Evolutionary conservation across 2,888 invertebrate species (phyloP).

Genomic region (Drosophila neutralis): DNA sequence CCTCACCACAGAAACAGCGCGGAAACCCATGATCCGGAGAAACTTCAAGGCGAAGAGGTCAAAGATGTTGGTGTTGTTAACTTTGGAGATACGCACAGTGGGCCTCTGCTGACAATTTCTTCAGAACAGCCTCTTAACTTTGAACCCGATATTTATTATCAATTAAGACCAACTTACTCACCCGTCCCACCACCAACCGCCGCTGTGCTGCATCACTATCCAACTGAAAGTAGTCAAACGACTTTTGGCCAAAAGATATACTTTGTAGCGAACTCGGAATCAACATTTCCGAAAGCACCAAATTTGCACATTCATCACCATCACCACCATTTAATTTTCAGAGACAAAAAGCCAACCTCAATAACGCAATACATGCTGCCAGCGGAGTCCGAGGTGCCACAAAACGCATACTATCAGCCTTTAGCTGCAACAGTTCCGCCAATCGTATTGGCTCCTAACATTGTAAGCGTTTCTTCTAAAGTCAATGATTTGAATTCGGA

Average conservation of each 20-base stretch:
- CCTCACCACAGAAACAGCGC: neutral
- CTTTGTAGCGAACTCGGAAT: neutral
- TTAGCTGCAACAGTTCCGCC: neutral
- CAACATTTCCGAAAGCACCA: neutral
- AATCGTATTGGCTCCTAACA: neutral
- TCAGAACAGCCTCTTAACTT: neutral
- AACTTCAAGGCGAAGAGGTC: neutral
- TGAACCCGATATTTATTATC: neutral
- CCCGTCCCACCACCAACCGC: neutral
- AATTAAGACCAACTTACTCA: neutral
- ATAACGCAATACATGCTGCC: conserved; percentile 1
- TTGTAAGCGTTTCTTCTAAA: neutral
- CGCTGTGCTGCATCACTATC: neutral
- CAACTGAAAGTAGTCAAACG: neutral
- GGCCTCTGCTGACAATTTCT: neutral
- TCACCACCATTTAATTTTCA: conserved; percentile 19
- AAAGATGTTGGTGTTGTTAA: neutral
- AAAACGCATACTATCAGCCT: neutral
- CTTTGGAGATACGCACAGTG: neutral
- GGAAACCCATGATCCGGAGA: neutral
- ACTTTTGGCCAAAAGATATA: neutral
- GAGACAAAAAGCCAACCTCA: neutral
- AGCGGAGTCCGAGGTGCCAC: neutral
- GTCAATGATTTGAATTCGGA: neutral
- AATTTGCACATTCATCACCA: conserved; percentile 29